Conservation (phyloP, 1,140 invertebrate species). For the Leptonema lineaticorne region DNA sequence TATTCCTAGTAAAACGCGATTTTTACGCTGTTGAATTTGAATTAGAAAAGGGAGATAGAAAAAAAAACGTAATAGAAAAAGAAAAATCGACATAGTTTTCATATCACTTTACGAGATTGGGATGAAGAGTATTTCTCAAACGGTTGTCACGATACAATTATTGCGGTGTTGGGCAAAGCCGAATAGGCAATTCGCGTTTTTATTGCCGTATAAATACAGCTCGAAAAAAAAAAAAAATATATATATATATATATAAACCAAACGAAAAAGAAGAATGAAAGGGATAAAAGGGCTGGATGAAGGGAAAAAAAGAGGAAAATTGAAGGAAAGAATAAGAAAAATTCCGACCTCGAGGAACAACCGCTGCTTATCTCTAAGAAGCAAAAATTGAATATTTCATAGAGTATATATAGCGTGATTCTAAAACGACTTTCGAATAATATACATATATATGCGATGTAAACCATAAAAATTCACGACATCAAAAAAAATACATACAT, state of each 20-base stretch:
- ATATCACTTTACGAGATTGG: conserved; percentile 1
- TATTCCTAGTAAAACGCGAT: no score
- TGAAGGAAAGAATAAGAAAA: no score
- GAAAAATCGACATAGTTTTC: conserved; percentile 11
- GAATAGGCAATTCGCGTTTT: conserved; percentile 28
- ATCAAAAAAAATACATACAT: not conserved
- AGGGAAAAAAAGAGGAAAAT: no score
- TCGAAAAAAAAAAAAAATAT: conserved; percentile 13
- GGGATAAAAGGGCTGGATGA: no score
- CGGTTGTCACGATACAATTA: conserved; percentile 26
- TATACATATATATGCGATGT: not conserved
- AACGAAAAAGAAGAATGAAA: no score
- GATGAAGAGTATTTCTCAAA: conserved; percentile 15
- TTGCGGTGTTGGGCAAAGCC: conserved; percentile 5
- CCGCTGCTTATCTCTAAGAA: not conserved
- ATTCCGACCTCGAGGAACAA: no score
- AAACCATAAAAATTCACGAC: not conserved
- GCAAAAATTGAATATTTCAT: conserved; percentile 4
- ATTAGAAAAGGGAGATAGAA: no score
- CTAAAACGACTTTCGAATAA: not conserved
- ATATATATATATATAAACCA: no score
- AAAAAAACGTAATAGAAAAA: not conserved
- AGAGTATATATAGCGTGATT: conserved; percentile 11
- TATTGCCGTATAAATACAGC: conserved; percentile 26
- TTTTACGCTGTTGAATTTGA: no score